These are phyloP conservation scores for Virgularia gustaviana DNA, from an alignment of 92 coral and sea anemone genomes.

Conservation along the genomic window DNA sequence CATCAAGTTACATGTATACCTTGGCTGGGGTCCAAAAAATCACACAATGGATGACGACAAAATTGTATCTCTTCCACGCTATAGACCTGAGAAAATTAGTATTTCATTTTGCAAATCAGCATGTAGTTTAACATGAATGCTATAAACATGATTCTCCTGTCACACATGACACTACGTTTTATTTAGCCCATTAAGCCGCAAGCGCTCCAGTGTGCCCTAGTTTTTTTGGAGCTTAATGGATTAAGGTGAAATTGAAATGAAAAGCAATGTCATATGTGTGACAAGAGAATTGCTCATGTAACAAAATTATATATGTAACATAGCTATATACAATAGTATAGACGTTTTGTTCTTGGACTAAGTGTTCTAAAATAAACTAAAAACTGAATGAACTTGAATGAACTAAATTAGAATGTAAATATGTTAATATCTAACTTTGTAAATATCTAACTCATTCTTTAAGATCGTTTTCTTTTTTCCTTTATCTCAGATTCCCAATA, in stretches of 20 bases:
- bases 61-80: constrained; percentile 38
- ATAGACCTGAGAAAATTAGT: constrained; percentile 42
- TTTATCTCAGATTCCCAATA: constrained; percentile 9
- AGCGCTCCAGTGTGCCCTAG: too few species aligned
- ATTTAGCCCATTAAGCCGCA: background rate
- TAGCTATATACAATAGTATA: too few species aligned
- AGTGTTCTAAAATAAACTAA: too few species aligned
- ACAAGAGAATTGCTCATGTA: too few species aligned
- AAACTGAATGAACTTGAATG: background rate
- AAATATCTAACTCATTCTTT: background rate
- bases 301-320: too few species aligned
- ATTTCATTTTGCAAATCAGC: constrained; percentile 44
- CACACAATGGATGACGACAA: constrained; percentile 32
- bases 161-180: background rate
- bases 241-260: too few species aligned
- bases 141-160: background rate
- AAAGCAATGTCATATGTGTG: too few species aligned
- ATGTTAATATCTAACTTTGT: background rate
- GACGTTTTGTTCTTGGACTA: too few species aligned
- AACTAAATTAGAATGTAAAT: background rate
- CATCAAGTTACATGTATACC: constrained; percentile 32
- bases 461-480: background rate
- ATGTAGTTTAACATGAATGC: constrained; percentile 29
- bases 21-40: constrained; percentile 46
- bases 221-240: too few species aligned